Conservation (phyloP, 2,888 invertebrate species). For the Lutraria lutraria region DNA sequence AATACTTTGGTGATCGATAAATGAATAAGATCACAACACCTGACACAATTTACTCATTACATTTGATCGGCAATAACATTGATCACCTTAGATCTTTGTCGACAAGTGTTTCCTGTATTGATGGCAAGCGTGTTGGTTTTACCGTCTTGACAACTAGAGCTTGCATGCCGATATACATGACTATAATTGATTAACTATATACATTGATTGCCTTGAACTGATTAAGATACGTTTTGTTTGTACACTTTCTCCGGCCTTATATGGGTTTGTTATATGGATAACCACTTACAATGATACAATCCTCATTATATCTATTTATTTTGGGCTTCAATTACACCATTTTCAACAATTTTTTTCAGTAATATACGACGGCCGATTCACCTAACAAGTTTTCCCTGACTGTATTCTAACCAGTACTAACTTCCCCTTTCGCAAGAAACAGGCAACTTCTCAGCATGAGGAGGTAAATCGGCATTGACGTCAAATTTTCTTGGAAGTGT, state of each 20-base stretch:
- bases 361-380: too few species aligned
- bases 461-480: too few species aligned
- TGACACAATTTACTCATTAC: slow-evolving; percentile 17
- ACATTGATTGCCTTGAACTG: background rate
- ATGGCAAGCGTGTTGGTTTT: background rate
- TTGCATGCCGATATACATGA: background rate
- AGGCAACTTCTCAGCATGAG: too few species aligned
- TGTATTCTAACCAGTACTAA: too few species aligned
- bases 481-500: too few species aligned
- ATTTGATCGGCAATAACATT: background rate
- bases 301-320: too few species aligned
- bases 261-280: background rate
- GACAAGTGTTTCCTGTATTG: slow-evolving; percentile 7
- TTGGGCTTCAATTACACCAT: too few species aligned
- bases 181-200: background rate
- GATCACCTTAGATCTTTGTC: background rate
- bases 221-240: too few species aligned
- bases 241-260: background rate
- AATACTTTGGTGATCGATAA: background rate
- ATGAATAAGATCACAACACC: background rate
- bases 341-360: too few species aligned
- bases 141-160: background rate
- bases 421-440: too few species aligned
- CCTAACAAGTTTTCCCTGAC: too few species aligned
- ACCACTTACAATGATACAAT: too few species aligned